Conservation (phyloP, 2,113 vertebrate genomes). For the Laterallus jamaicensis region DNA sequence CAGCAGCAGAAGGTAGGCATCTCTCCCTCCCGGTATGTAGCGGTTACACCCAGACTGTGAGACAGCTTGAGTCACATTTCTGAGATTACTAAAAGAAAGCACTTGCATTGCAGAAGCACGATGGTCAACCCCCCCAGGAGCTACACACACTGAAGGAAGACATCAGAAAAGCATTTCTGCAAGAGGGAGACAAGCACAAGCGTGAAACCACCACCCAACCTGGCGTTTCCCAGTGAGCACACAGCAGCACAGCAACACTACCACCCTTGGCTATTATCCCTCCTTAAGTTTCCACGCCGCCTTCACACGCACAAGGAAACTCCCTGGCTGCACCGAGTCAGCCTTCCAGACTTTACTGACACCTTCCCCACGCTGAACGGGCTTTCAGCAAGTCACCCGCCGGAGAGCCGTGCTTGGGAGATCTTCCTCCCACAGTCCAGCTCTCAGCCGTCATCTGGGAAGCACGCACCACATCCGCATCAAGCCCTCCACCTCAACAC, state of each 20-base stretch:
- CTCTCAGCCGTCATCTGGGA: neutral
- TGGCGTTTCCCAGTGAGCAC: neutral
- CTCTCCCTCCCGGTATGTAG: neutral
- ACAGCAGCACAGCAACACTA: neutral
- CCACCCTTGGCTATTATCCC: neutral
- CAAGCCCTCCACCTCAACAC: neutral
- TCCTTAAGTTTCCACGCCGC: neutral
- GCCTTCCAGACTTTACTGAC: neutral
- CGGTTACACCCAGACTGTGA: neutral
- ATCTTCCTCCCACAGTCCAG: neutral
- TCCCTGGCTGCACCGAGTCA: neutral
- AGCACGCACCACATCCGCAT: neutral
- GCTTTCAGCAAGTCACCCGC: neutral
- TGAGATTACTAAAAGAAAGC: constrained; percentile 31
- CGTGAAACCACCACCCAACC: neutral
- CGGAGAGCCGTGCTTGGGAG: neutral
- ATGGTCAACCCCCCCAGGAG: neutral
- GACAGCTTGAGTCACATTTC: constrained; percentile 16
- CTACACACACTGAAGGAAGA: neutral
- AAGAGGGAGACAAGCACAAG: neutral
- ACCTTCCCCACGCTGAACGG: neutral
- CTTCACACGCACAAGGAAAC: neutral
- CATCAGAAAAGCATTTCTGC: neutral
- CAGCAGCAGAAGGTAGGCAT: neutral
- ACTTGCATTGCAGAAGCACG: neutral